phyloP scores from a whole-genome alignment of 1,140 invertebrate genomes.

The Meloidogyne floridensis region DNA sequence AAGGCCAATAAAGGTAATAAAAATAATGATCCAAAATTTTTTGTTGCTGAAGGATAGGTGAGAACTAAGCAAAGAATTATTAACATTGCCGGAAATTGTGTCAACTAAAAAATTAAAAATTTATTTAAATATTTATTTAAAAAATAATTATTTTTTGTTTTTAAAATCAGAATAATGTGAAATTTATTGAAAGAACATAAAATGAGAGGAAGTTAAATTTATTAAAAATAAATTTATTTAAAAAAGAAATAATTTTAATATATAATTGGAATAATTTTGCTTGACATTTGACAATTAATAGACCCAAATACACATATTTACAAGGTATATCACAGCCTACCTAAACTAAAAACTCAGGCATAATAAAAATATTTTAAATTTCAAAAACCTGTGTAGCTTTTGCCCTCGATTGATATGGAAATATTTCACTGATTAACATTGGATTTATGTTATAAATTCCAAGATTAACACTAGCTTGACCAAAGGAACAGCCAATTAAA shows the following conservation, averaged over 20 bases:
- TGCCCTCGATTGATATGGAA: constrained; percentile 20
- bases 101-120: constrained; percentile 16
- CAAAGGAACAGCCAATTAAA: constrained; percentile 18
- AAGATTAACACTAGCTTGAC: constrained; percentile 21
- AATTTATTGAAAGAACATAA: too few species aligned
- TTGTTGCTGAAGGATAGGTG: constrained; percentile 19
- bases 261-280: not conserved
- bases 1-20: constrained; percentile 13
- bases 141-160: not conserved
- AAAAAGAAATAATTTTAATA: not conserved
- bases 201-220: too few species aligned
- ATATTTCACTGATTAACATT: constrained; percentile 26
- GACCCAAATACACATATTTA: too few species aligned
- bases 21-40: constrained; percentile 7
- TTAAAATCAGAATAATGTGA: too few species aligned
- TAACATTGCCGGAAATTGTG: constrained; percentile 3
- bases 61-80: constrained; percentile 24
- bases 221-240: not conserved
- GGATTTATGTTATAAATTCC: constrained; percentile 28
- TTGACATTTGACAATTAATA: too few species aligned
- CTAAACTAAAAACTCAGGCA: too few species aligned
- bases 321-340: too few species aligned
- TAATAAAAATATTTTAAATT: not conserved
- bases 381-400: constrained; percentile 18
- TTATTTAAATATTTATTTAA: constrained; percentile 4